Conservation (phyloP, 1,140 invertebrate genomes). For the Chelonus insularis region DNA sequence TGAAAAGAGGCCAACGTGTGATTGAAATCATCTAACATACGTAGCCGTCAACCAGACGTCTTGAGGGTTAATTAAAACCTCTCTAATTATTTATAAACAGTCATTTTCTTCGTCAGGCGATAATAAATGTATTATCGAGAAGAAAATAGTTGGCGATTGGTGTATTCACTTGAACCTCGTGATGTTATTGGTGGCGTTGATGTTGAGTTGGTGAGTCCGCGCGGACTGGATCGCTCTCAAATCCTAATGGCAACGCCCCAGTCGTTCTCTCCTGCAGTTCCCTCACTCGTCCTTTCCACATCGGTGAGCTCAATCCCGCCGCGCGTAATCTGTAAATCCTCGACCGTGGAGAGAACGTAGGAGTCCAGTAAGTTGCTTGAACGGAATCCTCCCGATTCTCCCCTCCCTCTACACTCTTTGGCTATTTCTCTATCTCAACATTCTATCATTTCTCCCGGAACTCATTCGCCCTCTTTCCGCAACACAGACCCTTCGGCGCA, state of each 20-base stretch:
- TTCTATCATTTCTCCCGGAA: constrained; percentile 11
- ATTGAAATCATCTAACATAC: constrained; percentile 36
- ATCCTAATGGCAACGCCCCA: constrained; percentile 31
- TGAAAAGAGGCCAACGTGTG: too few species aligned
- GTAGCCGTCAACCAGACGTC: constrained; percentile 37
- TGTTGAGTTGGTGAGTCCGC: constrained; percentile 41
- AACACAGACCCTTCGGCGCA: background rate
- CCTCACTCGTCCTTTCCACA: constrained; percentile 26
- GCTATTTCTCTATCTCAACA: background rate
- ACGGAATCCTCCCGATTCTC: constrained; percentile 42
- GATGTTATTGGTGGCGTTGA: constrained; percentile 31
- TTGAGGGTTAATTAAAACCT: constrained; percentile 60
- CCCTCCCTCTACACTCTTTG: constrained; percentile 14
- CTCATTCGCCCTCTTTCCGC: background rate
- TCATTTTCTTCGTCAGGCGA: constrained; percentile 51
- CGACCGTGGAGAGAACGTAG: constrained; percentile 41
- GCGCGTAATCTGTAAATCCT: constrained; percentile 56
- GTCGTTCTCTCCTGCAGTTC: constrained; percentile 1
- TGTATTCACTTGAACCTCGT: background rate
- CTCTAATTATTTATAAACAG: constrained; percentile 62
- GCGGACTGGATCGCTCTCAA: constrained; percentile 46
- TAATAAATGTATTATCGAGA: constrained; percentile 47
- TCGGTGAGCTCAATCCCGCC: constrained; percentile 39
- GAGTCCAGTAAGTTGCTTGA: constrained; percentile 53
- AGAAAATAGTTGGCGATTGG: constrained; percentile 33